Conservation (phyloP, 2,888 invertebrate genomes). For the Panorpa germanica region DNA sequence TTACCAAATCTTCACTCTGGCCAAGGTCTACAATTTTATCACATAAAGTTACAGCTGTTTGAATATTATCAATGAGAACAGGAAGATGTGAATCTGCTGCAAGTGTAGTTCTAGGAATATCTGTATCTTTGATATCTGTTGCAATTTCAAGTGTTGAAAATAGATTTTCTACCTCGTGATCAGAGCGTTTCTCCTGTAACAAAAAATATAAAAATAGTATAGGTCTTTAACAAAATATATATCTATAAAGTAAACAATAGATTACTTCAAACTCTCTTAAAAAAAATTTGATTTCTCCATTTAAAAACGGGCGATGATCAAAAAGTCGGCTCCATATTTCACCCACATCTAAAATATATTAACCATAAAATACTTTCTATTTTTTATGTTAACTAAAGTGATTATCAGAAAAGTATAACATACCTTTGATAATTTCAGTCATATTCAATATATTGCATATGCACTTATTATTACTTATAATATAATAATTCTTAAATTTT, state of each 20-base stretch:
- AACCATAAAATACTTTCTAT: too few relatives aligned
- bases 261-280: conserved; percentile 71
- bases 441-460: too few relatives aligned
- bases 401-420: too few relatives aligned
- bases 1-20: conserved; percentile 33
- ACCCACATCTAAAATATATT: conserved; percentile 56
- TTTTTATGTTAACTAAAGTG: too few relatives aligned
- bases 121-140: conserved; percentile 57
- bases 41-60: conserved; percentile 41
- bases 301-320: conserved; percentile 71
- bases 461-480: too few relatives aligned
- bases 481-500: too few relatives aligned
- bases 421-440: too few relatives aligned
- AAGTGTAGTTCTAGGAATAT: conserved; percentile 46
- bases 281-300: conserved; percentile 70
- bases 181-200: conserved; percentile 52
- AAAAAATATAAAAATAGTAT: conserved; percentile 12
- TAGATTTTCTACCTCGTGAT: conserved; percentile 60
- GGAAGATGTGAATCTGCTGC: conserved; percentile 39
- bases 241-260: conserved; percentile 6
- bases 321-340: conserved; percentile 72
- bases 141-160: conserved; percentile 58
- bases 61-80: conserved; percentile 40
- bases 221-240: conserved; percentile 8
- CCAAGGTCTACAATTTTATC: conserved; percentile 40